Percentiles rank a stretch among this genome's conserved stretches.
Conservation (phyloP, 2,113 vertebrate species). For the Myiozetetes cayanensis region DNA sequence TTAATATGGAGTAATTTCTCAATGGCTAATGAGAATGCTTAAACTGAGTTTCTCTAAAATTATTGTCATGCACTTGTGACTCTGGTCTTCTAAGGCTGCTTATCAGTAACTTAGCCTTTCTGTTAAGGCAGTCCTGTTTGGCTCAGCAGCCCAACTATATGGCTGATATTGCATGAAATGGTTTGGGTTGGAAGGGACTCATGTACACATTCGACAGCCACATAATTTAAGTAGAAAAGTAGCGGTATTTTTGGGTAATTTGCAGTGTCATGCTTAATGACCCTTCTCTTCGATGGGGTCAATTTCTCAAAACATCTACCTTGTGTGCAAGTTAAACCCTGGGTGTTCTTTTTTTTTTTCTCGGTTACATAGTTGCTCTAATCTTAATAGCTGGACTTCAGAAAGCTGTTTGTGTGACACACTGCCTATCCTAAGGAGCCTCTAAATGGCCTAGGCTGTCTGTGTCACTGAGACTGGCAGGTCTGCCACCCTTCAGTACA, state of each 20-base stretch:
- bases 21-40: background rate
- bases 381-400: background rate
- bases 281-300: background rate
- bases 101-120: background rate
- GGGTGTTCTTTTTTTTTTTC: rapidly evolving
- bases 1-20: background rate
- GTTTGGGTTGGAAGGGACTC: background rate
- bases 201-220: rapidly evolving
- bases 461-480: background rate
- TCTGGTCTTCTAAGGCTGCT: background rate
- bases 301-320: background rate
- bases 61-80: background rate
- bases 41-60: background rate
- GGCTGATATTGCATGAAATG: background rate
- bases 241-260: background rate
- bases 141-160: background rate
- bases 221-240: background rate
- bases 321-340: background rate
- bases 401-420: background rate
- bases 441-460: background rate
- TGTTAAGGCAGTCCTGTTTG: background rate
- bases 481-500: background rate
- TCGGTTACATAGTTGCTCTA: background rate
- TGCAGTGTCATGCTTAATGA: background rate
- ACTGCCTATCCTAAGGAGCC: background rate